Evolutionary conservation across 1,140 invertebrate genomes (phyloP), one percentile per base, ranked within the genome.

Genomic region (Leguminivora glycinivorella): DNA sequence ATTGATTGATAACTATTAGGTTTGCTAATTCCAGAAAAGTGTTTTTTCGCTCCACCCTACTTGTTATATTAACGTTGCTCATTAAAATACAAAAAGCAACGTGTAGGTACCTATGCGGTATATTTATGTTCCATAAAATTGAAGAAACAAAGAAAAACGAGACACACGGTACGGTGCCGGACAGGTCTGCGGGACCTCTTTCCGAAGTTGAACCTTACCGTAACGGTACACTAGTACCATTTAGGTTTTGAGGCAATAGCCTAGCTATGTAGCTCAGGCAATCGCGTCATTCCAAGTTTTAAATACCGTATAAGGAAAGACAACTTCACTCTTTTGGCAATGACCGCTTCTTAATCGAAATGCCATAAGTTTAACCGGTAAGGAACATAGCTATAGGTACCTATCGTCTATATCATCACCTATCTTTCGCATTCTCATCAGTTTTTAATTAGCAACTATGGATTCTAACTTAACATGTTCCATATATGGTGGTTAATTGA

Each of bases 311-410:
- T 83, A 88, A 83, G 87, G 87, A 83, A 84, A 89, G 79, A 83
- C 87, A 79, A 82, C 76, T 84, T 83, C 80, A 82, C 77, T 75
- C 78, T 88, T 90, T 91, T 88, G 89, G 87, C 83, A 87, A 87
- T 88, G 84, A 88, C 85, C 76, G 78, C 78, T 75, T 73, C 67
- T 71, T 72, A 75, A 75, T 73, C 73, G 70, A 75, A 79, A 76
- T 74, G 73, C 71, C 74, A 43, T 66, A 69, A 69, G 56, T 63
- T 31, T 63, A 63, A 63, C 58, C 66, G 31, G 66, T 67, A 43
- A 40, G 19, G n/a, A 38, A 67, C 38, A 43, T 67, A 67, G 38
- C 66, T 67, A 67, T 43, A 38, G 24, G 56, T 56, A 25, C 22
- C 19, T 56, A 63, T 63, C 58, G 14, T 25, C 25, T 52, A 22